Conservation (phyloP, 2,888 invertebrate genomes). For the Cephonodes hylas region DNA sequence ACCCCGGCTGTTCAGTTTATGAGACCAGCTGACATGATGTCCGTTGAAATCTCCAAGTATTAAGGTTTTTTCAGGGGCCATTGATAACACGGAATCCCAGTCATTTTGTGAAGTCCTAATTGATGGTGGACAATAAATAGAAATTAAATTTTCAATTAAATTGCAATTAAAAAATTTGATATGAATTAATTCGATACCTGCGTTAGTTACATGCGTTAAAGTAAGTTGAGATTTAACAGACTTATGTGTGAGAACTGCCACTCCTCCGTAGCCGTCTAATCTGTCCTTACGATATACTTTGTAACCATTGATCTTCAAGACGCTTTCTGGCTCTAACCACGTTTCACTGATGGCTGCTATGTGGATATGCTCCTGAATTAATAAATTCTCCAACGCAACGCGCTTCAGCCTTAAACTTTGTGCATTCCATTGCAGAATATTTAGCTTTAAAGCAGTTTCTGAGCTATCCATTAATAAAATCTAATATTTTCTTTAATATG, state of each 20-base stretch:
- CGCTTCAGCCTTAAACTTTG: constrained; percentile 31
- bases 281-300: constrained; percentile 27
- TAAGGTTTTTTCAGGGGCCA: constrained; percentile 2
- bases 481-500: not conserved
- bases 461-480: constrained; percentile 2
- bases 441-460: constrained; percentile 22
- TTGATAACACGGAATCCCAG: constrained; percentile 10
- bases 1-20: constrained; percentile 22
- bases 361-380: constrained; percentile 28
- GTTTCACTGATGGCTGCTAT: constrained; percentile 30
- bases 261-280: constrained; percentile 29
- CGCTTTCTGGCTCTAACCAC: constrained; percentile 24
- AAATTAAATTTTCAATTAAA: constrained; percentile 1
- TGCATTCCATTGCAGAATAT: constrained; percentile 29
- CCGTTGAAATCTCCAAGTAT: constrained; percentile 24
- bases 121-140: constrained; percentile 8
- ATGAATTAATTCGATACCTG: not conserved
- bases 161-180: constrained; percentile 8
- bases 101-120: not conserved
- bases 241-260: constrained; percentile 28
- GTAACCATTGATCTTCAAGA: constrained; percentile 23
- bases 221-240: constrained; percentile 17
- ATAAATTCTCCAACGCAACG: constrained; percentile 18
- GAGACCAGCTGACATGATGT: constrained; percentile 25
- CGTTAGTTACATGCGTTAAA: not conserved